Conservation (phyloP, 1,140 invertebrate genomes). For the Formica exsecta region DNA sequence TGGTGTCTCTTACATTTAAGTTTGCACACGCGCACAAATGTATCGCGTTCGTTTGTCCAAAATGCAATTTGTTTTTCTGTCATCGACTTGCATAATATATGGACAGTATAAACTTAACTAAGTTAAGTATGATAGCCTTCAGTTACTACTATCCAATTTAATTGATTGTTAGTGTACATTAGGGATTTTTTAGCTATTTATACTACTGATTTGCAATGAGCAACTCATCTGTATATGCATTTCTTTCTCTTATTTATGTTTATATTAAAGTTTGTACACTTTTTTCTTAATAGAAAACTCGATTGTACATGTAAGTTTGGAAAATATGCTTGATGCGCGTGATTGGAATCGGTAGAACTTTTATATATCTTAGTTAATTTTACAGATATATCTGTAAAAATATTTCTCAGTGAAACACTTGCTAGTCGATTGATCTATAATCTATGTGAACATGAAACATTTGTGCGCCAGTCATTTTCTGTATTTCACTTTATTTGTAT, state of each 20-base stretch:
- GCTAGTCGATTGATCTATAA: constrained; percentile 2
- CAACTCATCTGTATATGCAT: constrained; percentile 62
- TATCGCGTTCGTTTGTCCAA: constrained; percentile 15
- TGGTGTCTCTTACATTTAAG: constrained; percentile 47
- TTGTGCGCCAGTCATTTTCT: constrained; percentile 64
- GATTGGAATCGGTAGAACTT: constrained; percentile 33
- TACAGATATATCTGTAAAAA: background rate
- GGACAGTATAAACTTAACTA: background rate
- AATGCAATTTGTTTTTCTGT: background rate
- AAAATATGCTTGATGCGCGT: constrained; percentile 24
- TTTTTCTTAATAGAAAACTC: constrained; percentile 45
- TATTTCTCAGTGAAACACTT: background rate
- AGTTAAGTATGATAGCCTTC: background rate
- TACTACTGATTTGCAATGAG: constrained; percentile 37
- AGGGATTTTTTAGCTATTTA: background rate
- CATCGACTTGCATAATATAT: background rate
- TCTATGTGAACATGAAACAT: constrained; percentile 44
- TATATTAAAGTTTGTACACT: constrained; percentile 53
- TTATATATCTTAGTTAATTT: constrained; percentile 43
- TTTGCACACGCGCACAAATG: constrained; percentile 50
- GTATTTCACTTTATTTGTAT: constrained; percentile 73
- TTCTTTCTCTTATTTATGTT: constrained; percentile 58
- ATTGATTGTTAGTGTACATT: background rate
- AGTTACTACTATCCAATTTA: background rate
- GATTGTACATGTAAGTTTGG: constrained; percentile 37